phyloP scores from a whole-genome alignment of 2,797 vertebrate genomes.

The Peromyscus aztecus region DNA sequence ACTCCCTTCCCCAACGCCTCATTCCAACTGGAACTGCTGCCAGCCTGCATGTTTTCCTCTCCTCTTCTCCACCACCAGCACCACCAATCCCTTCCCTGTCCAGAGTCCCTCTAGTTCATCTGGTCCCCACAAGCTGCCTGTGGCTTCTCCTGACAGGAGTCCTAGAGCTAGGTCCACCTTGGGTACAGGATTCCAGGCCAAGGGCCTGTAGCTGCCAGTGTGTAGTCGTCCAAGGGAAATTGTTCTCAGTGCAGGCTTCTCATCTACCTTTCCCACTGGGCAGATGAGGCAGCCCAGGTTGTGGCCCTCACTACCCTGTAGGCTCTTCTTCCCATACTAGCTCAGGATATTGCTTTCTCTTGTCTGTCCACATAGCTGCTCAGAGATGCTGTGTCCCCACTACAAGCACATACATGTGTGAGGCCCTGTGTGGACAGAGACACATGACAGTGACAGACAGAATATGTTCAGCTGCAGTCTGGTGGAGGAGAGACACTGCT shows the following conservation, averaged over 20 bases:
- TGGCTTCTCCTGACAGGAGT: background rate
- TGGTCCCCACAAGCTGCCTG: background rate
- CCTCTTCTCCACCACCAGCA: background rate
- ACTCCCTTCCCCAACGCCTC: fast-evolving
- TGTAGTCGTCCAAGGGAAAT: background rate
- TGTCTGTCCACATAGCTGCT: background rate
- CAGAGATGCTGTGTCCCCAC: background rate
- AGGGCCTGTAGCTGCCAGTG: background rate
- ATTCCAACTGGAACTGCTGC: background rate
- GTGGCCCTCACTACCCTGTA: background rate
- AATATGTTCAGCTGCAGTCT: background rate
- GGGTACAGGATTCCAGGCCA: background rate
- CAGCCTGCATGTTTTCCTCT: background rate
- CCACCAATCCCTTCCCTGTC: background rate
- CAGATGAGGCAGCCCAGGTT: background rate
- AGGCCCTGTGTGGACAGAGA: background rate
- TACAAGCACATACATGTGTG: too few relatives aligned
- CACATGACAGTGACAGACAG: background rate
- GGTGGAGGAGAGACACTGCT: background rate
- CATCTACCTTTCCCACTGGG: background rate
- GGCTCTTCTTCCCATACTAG: background rate
- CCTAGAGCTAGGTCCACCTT: background rate
- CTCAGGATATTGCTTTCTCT: background rate
- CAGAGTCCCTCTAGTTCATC: background rate
- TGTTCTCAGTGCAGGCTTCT: background rate